These are phyloP conservation scores for Folsomia candida DNA, from an alignment of 2,888 invertebrate species.

Conservation along the genomic window DNA sequence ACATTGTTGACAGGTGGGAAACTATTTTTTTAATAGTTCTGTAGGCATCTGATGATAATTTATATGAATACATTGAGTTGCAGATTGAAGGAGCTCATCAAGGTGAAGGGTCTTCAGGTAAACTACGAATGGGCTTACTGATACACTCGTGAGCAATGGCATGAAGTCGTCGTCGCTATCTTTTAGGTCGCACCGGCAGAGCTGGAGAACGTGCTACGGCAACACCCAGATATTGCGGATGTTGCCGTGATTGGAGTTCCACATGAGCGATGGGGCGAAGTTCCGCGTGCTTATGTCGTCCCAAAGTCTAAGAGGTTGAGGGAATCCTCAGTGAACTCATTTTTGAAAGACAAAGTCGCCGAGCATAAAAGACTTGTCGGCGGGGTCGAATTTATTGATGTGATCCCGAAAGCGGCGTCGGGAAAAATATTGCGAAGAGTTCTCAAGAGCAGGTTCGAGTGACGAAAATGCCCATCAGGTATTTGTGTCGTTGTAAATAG, in stretches of 20 bases:
- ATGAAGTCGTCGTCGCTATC: too few relatives aligned
- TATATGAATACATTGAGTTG: background rate
- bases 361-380: constrained; percentile 75
- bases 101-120: constrained; percentile 81
- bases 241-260: constrained; percentile 79
- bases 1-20: constrained; percentile 67
- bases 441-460: constrained; percentile 54
- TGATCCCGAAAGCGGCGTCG: constrained; percentile 70
- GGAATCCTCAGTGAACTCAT: constrained; percentile 62
- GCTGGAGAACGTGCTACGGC: constrained; percentile 70
- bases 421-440: constrained; percentile 74
- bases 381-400: constrained; percentile 66
- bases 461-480: too few relatives aligned
- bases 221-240: constrained; percentile 71
- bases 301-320: constrained; percentile 53
- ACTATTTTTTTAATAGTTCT: too few relatives aligned
- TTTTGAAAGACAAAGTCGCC: constrained; percentile 67
- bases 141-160: too few relatives aligned
- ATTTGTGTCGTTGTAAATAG: too few relatives aligned
- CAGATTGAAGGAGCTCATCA: constrained; percentile 6
- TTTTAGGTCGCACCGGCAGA: constrained; percentile 78
- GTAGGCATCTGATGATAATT: too few relatives aligned
- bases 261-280: constrained; percentile 68
- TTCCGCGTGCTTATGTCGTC: constrained; percentile 73
- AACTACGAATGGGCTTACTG: too few relatives aligned